Base-by-base conservation (phyloP, 2,797 vertebrate genomes). In the Brachymystax lenok region DNA sequence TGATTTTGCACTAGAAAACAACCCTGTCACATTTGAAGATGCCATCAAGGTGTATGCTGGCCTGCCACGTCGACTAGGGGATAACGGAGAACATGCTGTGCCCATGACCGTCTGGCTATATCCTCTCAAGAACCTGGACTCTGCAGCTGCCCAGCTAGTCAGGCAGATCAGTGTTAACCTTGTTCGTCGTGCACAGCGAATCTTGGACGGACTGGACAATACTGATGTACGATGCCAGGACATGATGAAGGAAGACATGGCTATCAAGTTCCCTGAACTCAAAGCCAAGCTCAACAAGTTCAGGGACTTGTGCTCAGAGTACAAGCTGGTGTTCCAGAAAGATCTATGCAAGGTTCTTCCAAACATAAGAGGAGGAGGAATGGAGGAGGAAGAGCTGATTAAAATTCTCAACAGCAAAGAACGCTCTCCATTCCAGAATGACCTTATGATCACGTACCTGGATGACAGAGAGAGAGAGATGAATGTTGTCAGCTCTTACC, bases 91-190 rank as follows among this genome's bases (percentile, higher is more conserved):
- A 67, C 83, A 88, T 0, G 79, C 82, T 0, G 84, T 91, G 19
- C 90, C 91, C n/a, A 16, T 85, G 69, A 89, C 54, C 4, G 87
- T 88, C 21, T 92, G 90, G 90, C 73, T 94, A 16, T 77, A 91
- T 63, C 90, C 91, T 0, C 69, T 93, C 21, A 71, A 82, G 1
- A 74, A 3, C 24, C 69, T 94, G 27, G 79, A 91, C 79, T 87
- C 87, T n/a, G 3, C 13, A 28, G 86, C 79, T 2, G 75, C 82
- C 1, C 14, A 86, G 82, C 80, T 88, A 0, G 85, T 90, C 14
- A 74, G 78, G 3, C 79, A 91, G 71, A 91, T 70, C 83, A 82
- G 80, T 81, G 1, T 83, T 30, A 21, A 70, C 3, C 8, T 90
- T 0, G 14, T 89, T 0, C 69, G 12, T 0, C 73, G 71, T 8